These are phyloP conservation scores for Channa striata DNA, from an alignment of 2,797 vertebrate genomes.

Conservation along the genomic window DNA sequence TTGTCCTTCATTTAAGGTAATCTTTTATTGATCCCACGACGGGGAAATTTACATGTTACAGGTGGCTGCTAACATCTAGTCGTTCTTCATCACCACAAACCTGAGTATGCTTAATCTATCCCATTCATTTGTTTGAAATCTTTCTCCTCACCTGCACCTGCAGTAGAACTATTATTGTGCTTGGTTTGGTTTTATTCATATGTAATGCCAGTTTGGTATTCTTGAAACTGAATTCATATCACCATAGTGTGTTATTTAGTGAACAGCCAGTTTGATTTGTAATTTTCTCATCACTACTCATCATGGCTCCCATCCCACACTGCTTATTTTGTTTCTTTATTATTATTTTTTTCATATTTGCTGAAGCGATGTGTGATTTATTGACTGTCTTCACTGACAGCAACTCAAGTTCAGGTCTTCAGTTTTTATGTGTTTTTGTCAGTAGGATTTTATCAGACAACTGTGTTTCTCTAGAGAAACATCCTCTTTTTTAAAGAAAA, in stretches of 20 bases:
- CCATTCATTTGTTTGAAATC: background rate
- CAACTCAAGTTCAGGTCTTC: too few relatives aligned
- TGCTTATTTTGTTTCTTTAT: background rate
- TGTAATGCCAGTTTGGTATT: background rate
- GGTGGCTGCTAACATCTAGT: background rate
- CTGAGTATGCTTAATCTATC: background rate
- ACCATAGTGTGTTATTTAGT: background rate
- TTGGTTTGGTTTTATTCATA: background rate
- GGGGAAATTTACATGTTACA: too few relatives aligned
- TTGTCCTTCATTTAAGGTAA: too few relatives aligned
- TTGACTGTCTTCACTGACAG: too few relatives aligned
- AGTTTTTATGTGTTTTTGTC: background rate
- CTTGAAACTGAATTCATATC: background rate
- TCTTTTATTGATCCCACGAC: too few relatives aligned
- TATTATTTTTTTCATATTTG: background rate
- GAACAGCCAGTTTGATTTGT: too few relatives aligned
- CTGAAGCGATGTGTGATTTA: background rate
- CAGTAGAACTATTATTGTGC: background rate
- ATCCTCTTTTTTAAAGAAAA: background rate
- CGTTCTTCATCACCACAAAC: background rate
- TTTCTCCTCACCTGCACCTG: background rate
- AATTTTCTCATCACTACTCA: background rate
- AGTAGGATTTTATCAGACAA: background rate
- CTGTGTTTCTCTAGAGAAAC: background rate
- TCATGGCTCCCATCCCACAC: background rate